Conservation (phyloP, 2,113 vertebrate species). For the Brachypteracias leptosomus region DNA sequence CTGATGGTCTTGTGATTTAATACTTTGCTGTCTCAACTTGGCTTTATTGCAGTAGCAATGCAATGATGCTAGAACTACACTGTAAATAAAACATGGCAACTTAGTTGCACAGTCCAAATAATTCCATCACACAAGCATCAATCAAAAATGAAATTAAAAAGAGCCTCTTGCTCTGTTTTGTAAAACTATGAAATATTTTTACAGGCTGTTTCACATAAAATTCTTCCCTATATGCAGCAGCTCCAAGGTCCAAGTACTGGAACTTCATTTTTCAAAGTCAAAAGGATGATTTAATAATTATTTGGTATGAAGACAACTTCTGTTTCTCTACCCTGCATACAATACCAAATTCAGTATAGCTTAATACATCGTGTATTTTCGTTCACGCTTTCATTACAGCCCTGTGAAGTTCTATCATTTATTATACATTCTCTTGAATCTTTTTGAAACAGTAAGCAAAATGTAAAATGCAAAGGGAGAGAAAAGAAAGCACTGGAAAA, state of each 20-base stretch:
- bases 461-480: background rate
- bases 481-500: background rate
- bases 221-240: background rate
- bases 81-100: slow-evolving; percentile 10
- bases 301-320: background rate
- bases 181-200: background rate
- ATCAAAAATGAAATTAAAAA: slow-evolving; percentile 37
- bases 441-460: slow-evolving; percentile 1
- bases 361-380: background rate
- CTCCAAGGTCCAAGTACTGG: background rate
- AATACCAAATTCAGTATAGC: background rate
- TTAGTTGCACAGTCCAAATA: background rate
- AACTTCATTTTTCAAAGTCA: slow-evolving; percentile 29
- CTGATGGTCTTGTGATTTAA: slow-evolving; percentile 1
- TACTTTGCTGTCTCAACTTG: background rate
- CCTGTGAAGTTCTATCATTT: slow-evolving; percentile 6
- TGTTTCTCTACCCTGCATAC: background rate
- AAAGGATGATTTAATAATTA: slow-evolving; percentile 27
- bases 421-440: slow-evolving; percentile 7
- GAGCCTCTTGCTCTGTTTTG: background rate
- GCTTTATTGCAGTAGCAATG: background rate
- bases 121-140: background rate
- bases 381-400: background rate
- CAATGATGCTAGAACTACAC: background rate
- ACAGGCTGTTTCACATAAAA: slow-evolving; percentile 13